Percentiles rank a stretch among this genome's conserved stretches.
These are phyloP conservation scores for Sylvia atricapilla DNA, from an alignment of 2,113 vertebrate species.

Conservation along the genomic window DNA sequence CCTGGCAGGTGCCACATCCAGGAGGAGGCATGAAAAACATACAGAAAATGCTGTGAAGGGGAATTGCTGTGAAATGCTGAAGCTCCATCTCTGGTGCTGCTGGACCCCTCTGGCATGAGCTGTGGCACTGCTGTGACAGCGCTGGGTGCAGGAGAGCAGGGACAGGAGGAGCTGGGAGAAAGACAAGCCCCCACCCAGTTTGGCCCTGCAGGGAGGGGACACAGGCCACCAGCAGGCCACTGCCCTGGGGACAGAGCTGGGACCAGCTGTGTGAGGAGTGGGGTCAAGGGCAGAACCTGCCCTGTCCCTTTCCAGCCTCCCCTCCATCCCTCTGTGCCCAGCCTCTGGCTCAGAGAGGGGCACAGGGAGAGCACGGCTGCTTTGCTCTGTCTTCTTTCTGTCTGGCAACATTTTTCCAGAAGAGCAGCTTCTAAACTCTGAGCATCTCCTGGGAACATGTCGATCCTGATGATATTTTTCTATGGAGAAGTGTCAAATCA, in stretches of 20 bases:
- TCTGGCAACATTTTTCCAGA: conserved; percentile 34
- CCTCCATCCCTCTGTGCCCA: neutral
- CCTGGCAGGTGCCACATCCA: neutral
- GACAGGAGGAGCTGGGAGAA: neutral
- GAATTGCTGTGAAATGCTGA: neutral
- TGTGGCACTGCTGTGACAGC: neutral
- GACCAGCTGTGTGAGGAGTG: neutral
- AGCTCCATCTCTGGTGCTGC: neutral
- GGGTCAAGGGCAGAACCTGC: neutral
- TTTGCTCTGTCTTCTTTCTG: neutral
- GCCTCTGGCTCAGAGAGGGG: neutral
- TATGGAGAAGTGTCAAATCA: conserved; percentile 54
- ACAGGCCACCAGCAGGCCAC: neutral
- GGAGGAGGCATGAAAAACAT: neutral
- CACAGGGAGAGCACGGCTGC: neutral
- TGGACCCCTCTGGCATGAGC: neutral
- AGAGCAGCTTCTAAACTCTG: conserved; percentile 38
- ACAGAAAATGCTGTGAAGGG: neutral
- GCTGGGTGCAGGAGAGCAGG: neutral
- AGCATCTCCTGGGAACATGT: conserved; percentile 37
- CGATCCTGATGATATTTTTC: conserved; percentile 41
- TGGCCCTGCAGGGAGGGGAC: neutral
- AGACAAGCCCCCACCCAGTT: rapidly evolving
- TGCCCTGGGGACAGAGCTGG: rapidly evolving
- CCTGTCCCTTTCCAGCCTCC: neutral